Evolutionary conservation across 2,113 vertebrate genomes (phyloP), one percentile per base, ranked within the genome.

Genomic region (Bungarus multicinctus): DNA sequence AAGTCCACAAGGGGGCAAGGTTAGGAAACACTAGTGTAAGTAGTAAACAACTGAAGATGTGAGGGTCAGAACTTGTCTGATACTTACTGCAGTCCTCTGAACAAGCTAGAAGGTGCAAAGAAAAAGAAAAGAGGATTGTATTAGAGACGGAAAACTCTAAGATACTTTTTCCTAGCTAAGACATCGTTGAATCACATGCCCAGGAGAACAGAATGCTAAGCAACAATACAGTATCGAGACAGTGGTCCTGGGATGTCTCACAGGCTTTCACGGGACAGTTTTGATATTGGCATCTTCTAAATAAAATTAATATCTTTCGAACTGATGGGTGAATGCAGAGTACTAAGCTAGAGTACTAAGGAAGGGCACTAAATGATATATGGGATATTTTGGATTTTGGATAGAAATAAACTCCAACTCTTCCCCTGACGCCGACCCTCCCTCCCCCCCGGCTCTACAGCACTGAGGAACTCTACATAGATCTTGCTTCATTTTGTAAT

Each of bases 1-100:
- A 69, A 69, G 30, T 64, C 60, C 60, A 64, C 60, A 69, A n/a
- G 30, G 14, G 27, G 11, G 1, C 60, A 69, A 69, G 30, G 12
- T 69, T n/a, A 27, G 60, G 64, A n/a, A 69, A 69, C 30, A 69
- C 30, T 16, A n/a, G 12, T 69, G 30, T n/a, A 69, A n/a, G 30
- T n/a, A n/a, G n/a, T 69, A n/a, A 58, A 50, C 34, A 52, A 74
- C 22, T 47, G 20, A 53, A n/a, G 14, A 18, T 53, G 3, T 5
- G 23, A n/a, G 34, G 57, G 74, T 39, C 6, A 2, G 39, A 52
- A 39, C 69, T 50, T 69, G 14, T 64, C 30, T 43, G 88, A 55
- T 95, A 97, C 96, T 96, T 93, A 97, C 96, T 94, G 53, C 96
- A 96, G 16, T 97, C 97, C 95, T 97, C 96, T 57, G 97, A 97